Base-by-base conservation (phyloP, 53 echinoderm and acorn worm species). In the Temnopleurus reevesii region DNA sequence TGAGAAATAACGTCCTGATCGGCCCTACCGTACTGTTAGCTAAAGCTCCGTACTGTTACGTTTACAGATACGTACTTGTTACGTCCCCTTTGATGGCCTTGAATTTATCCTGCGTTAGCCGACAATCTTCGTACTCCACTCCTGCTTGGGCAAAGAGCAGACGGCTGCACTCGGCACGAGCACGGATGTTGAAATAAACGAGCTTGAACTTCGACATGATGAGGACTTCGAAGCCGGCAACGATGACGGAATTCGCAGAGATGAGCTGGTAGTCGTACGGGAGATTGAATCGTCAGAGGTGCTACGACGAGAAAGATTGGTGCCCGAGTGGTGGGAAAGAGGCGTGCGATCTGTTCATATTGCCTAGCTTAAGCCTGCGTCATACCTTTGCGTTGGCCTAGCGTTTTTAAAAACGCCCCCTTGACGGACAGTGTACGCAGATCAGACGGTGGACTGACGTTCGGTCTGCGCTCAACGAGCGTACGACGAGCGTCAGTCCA, bases 121-220 rank as follows among this genome's bases (percentile, higher is more conserved):
- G 86, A 19, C 61, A 44, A 44, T 85, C 86, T 34, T 85, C 60
- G 61, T 85, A 85, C 53, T 85, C 63, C 27, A 85, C 86, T 17
- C 86, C 86, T 18, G 86, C 86, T 18, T 85, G 86, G 86, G 86
- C 86, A 27, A 85, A 61, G 45, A 85, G 86, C 19, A 85, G 41
- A 0, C 86, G 63, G 45, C 43, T 15, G 60, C 29, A 18, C 86
- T 85, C 86, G 28, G 60, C 86, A 28, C 86, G 86, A 46, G 41
- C 86, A 45, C 86, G 86, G 41, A 43, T 5, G 86, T 85, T 85
- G 41, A 85, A 85, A 9, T 85, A 85, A 13, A 85, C 58, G 13
- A 85, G 86, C 61, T 85, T 85, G 46, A 60, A 85, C 18, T 46
- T 45, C n/a, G 86, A 61, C 60, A 60, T 60, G 60, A 56, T 83